These are phyloP conservation scores for Eurytoma californica DNA, from an alignment of 2,888 invertebrate genomes.

Conservation along the genomic window DNA sequence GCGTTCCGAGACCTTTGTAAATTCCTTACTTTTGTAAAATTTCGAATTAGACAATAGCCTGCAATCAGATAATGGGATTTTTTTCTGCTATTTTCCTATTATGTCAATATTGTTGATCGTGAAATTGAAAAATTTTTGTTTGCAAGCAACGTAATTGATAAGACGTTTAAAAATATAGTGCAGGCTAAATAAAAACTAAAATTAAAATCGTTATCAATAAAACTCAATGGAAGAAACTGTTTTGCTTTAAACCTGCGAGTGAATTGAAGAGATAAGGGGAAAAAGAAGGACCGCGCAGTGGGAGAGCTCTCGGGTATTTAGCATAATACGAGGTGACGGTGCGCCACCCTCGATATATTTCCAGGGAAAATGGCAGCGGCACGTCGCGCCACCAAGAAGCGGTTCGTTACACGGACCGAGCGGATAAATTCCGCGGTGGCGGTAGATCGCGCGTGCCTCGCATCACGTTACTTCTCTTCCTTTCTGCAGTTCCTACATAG, in stretches of 20 bases:
- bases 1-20: neutral
- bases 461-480: conserved; percentile 38
- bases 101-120: no score
- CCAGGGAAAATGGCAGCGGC: conserved; percentile 4
- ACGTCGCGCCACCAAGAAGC: conserved; percentile 2
- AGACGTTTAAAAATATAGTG: no score
- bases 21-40: conserved; percentile 20
- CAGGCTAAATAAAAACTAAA: no score
- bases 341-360: neutral
- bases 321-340: conserved; percentile 43
- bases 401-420: conserved; percentile 21
- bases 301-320: conserved; percentile 8
- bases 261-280: neutral
- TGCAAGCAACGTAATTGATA: no score
- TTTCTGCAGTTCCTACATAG: conserved; percentile 1
- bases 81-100: neutral
- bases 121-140: no score
- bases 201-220: neutral
- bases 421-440: conserved; percentile 46
- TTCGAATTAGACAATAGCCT: neutral
- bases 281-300: neutral
- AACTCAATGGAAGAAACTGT: no score
- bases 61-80: no score
- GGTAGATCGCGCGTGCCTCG: conserved; percentile 49
- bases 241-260: neutral